Conservation (phyloP, 2,797 vertebrate species). For the Acanthurus leucopareius region DNA sequence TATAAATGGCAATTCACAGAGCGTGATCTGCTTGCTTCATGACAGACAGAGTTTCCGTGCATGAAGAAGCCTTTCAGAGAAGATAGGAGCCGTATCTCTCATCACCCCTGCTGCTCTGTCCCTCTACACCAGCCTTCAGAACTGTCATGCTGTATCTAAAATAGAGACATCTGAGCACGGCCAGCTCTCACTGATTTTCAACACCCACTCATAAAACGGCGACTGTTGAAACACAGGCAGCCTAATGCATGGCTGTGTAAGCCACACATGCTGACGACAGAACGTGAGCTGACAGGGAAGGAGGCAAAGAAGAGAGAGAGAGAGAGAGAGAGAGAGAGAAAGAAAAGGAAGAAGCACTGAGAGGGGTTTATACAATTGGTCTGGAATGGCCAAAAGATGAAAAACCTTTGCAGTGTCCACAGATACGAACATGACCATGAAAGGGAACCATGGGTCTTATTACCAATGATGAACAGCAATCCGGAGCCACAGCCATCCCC, state of each 20-base stretch:
- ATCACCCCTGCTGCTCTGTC: slow-evolving; percentile 50
- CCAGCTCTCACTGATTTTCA: slow-evolving; percentile 72
- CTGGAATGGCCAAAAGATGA: slow-evolving; percentile 47
- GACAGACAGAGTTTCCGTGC: slow-evolving; percentile 34
- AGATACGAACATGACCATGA: slow-evolving; percentile 54
- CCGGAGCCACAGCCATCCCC: slow-evolving; percentile 61
- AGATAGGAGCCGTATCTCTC: slow-evolving; percentile 58
- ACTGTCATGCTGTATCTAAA: slow-evolving; percentile 77
- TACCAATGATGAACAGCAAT: slow-evolving; percentile 63
- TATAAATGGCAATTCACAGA: neutral
- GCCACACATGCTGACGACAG: slow-evolving; percentile 28
- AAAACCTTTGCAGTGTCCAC: slow-evolving; percentile 36
- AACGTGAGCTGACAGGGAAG: slow-evolving; percentile 27
- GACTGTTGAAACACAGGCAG: slow-evolving; percentile 75
- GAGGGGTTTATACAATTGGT: slow-evolving; percentile 44
- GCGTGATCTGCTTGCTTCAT: slow-evolving; percentile 15
- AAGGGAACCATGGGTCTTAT: slow-evolving; percentile 57
- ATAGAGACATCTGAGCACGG: slow-evolving; percentile 74
- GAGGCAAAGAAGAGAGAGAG: neutral
- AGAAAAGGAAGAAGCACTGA: slow-evolving; percentile 24
- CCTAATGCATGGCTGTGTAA: slow-evolving; percentile 56
- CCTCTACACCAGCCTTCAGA: slow-evolving; percentile 71
- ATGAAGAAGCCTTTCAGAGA: slow-evolving; percentile 50
- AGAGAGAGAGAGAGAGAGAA: neutral
- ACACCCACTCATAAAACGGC: slow-evolving; percentile 81